Base-by-base conservation (phyloP, 1,140 invertebrate genomes). In the Macrobrachium nipponense region DNA sequence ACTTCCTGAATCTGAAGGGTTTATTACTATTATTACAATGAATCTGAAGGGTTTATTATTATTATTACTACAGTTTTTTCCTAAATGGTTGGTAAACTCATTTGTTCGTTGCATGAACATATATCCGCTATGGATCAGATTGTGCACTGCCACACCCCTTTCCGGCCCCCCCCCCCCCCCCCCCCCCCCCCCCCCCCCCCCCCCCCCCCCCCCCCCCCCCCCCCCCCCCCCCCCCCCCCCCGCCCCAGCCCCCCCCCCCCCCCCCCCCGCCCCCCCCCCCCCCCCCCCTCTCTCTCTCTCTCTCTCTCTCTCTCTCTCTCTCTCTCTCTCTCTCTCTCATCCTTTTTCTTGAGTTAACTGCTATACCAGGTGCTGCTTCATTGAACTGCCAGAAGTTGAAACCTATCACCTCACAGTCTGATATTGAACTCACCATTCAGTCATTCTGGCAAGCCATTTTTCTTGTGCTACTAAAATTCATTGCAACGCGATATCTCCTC, bases 271-370 rank as follows among this genome's bases (percentile, higher is more conserved):
- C 5, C 51, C 51, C 51, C 8, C 2, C 8, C 51, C 15, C 73
- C 15, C 73, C 58, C 73, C 27, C 44, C 61, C 75, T 78, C n/a
- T 78, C 75, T 78, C 51, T 78, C 75, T 78, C 51, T 60, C 73
- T 76, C 43, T 76, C 73, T 76, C 36, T 76, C 73, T 75, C 72
- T 75, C 72, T 75, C 15, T 75, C 72, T 75, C 72, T 75, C 72
- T 75, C 72, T 76, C 73, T 75, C 72, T 75, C 72, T 75, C 15
- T 75, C 72, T 75, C 72, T 75, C 72, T 75, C 72, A 43, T 44
- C 51, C 72, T 75, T 44, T 43, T 44, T 75, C 72, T 75, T 36
- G 27, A 36, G 27, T 36, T 36, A 36, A 36, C 27, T 4, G 27
- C 27, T 36, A 36, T 36, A 36, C 51, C 7, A 51, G 7, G 7